These are phyloP conservation scores for Drosophila multiciliata DNA, from an alignment of 2,888 invertebrate genomes.

Conservation along the genomic window DNA sequence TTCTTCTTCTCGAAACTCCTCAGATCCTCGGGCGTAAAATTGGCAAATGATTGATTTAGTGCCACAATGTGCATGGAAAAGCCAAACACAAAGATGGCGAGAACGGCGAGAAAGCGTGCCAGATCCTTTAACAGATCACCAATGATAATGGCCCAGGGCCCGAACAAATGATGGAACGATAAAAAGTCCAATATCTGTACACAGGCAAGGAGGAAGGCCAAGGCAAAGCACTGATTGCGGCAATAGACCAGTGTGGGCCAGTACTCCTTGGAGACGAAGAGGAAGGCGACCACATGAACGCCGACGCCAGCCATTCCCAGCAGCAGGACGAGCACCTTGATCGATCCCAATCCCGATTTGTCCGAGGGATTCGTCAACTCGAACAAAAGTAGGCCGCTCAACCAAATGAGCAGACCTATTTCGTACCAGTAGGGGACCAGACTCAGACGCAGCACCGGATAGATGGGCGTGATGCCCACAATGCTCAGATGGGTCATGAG, in stretches of 20 bases:
- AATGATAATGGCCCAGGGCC: slow-evolving; percentile 99
- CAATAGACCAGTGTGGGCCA: slow-evolving; percentile 96
- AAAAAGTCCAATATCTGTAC: slow-evolving; percentile 99
- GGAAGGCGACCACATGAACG: slow-evolving; percentile 93
- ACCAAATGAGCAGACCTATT: slow-evolving; percentile 97
- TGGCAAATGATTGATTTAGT: slow-evolving; percentile 96
- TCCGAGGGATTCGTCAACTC: slow-evolving; percentile 99
- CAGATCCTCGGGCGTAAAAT: slow-evolving; percentile 88
- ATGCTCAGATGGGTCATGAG: slow-evolving; percentile 96
- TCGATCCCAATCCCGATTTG: slow-evolving; percentile 98
- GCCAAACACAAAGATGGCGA: slow-evolving; percentile 99
- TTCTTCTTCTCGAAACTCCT: slow-evolving; percentile 87
- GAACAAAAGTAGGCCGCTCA: slow-evolving; percentile 96
- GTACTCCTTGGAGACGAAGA: slow-evolving; percentile 88
- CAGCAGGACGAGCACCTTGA: slow-evolving; percentile 93
- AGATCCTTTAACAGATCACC: slow-evolving; percentile 97
- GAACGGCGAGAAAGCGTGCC: slow-evolving; percentile 97
- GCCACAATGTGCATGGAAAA: slow-evolving; percentile 99
- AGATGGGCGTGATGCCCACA: slow-evolving; percentile 94
- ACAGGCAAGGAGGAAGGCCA: slow-evolving; percentile 97
- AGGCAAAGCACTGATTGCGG: slow-evolving; percentile 98
- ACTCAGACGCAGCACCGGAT: slow-evolving; percentile 91
- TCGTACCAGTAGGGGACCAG: slow-evolving; percentile 97
- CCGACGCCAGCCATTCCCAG: slow-evolving; percentile 96
- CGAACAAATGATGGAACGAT: slow-evolving; percentile 99